A percentile compares a stretch with the other conserved stretches of the same genome.
These are phyloP conservation scores for Acanthis flammea DNA, from an alignment of 2,797 vertebrate genomes.

Conservation along the genomic window DNA sequence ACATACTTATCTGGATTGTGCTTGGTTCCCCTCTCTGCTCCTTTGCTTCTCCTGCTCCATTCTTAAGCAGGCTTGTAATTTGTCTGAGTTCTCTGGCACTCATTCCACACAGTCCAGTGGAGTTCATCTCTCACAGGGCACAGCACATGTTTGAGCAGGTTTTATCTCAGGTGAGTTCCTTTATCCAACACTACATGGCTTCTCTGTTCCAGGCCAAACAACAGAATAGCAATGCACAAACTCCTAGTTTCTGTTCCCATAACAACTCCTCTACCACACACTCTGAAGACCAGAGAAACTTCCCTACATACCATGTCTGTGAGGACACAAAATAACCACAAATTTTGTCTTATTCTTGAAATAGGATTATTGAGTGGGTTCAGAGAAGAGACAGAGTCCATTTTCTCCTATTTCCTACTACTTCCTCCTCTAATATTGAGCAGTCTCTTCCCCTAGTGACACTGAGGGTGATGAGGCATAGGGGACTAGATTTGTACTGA, in stretches of 20 bases:
- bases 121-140: background rate
- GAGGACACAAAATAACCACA: background rate
- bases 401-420: background rate
- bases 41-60: background rate
- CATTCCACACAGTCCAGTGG: background rate
- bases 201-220: background rate
- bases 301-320: background rate
- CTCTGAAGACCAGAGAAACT: background rate
- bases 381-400: background rate
- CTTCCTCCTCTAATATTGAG: background rate
- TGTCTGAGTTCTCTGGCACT: background rate
- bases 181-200: background rate
- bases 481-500: background rate
- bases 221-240: rapidly evolving
- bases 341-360: background rate
- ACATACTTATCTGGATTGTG: background rate
- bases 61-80: background rate
- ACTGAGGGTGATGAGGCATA: background rate
- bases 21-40: background rate
- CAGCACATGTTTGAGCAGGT: background rate
- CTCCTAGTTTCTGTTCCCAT: background rate
- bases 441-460: background rate
- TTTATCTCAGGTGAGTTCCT: background rate
- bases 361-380: background rate
- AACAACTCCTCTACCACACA: background rate